phyloP scores from a whole-genome alignment of 2,797 vertebrate species.

The Typhlichthys eigenmanni region DNA sequence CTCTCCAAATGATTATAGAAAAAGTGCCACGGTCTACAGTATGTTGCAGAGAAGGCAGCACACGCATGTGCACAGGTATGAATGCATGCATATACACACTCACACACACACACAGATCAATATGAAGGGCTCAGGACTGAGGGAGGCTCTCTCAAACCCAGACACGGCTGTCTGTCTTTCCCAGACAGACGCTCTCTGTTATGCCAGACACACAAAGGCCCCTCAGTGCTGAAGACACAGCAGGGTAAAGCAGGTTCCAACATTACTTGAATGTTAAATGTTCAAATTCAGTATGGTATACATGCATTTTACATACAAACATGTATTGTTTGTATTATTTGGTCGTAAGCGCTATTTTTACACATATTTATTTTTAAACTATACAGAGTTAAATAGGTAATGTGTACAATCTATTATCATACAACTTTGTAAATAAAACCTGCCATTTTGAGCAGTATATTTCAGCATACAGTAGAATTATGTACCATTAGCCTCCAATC shows the following conservation, averaged over 20 bases:
- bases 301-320: no score
- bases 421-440: no score
- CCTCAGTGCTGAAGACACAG: conserved; percentile 60
- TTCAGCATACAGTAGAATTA: no score
- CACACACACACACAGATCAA: conserved; percentile 55
- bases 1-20: conserved; percentile 70
- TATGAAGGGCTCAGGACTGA: conserved; percentile 56
- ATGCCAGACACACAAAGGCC: conserved; percentile 59
- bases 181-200: conserved; percentile 73
- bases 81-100: conserved; percentile 2
- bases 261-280: conserved; percentile 73
- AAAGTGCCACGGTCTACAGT: conserved; percentile 51
- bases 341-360: no score
- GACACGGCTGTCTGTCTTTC: conserved; percentile 45
- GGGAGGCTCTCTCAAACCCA: conserved; percentile 61
- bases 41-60: conserved; percentile 51
- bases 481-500: no score
- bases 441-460: no score
- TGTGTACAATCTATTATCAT: no score
- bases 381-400: no score
- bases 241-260: conserved; percentile 58
- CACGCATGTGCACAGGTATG: conserved; percentile 18
- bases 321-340: conserved; percentile 12
- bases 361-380: no score
- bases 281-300: conserved; percentile 36